A percentile compares a stretch with the other conserved stretches of the same genome.
Evolutionary conservation across 1,140 invertebrate species (phyloP).

Genomic region (Linepithema humile): DNA sequence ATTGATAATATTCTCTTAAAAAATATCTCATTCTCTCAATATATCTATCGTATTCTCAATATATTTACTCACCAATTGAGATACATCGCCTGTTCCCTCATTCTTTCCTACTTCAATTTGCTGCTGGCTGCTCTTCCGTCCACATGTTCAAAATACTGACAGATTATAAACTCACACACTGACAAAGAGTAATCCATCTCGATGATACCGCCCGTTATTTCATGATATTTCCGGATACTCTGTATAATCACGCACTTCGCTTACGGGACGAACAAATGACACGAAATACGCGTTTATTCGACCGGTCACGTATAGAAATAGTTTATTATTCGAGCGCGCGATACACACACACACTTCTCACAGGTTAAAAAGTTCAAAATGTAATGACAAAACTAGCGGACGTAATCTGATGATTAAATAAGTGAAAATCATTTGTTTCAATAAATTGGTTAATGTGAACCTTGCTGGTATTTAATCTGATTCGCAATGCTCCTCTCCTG

Average conservation of each 20-base stretch:
- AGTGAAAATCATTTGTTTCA: too few species aligned
- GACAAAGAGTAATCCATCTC: slow-evolving; percentile 2
- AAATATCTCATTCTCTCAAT: background rate
- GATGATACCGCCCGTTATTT: slow-evolving; percentile 10
- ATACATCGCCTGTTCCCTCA: background rate
- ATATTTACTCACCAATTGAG: background rate
- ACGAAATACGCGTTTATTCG: background rate
- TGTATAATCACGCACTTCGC: background rate
- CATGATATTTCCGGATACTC: background rate
- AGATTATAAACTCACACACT: background rate
- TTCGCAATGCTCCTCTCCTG: too few species aligned
- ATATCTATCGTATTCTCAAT: background rate
- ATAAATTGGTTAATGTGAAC: too few species aligned
- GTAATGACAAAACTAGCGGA: background rate
- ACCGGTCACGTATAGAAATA: background rate
- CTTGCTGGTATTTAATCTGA: too few species aligned
- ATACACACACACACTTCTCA: background rate
- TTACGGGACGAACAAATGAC: background rate
- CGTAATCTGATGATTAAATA: too few species aligned
- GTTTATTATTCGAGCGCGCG: too few species aligned
- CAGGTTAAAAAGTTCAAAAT: background rate
- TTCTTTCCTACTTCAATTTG: background rate
- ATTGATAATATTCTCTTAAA: background rate
- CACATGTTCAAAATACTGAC: background rate
- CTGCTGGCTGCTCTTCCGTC: background rate